Evolutionary conservation across 2,888 invertebrate species (phyloP).

Genomic region (Hipparchia semele): DNA sequence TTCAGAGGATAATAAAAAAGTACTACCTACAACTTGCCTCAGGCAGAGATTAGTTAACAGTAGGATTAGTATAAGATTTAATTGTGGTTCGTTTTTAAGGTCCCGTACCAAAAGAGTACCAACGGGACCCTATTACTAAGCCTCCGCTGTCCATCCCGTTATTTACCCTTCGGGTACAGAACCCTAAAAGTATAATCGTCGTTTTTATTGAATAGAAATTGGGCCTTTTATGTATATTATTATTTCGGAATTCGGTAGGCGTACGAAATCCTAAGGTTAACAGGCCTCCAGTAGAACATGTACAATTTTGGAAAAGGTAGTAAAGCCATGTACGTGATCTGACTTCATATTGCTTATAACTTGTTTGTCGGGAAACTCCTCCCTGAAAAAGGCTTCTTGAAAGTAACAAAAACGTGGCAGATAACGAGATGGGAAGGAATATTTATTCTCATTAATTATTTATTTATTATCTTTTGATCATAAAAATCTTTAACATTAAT

Average conservation of each 20-base stretch:
- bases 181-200: neutral
- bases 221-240: neutral
- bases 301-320: conserved; percentile 16
- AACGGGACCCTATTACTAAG: no score
- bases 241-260: conserved; percentile 2
- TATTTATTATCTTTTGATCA: no score
- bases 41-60: no score
- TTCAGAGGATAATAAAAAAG: neutral
- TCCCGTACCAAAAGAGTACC: no score
- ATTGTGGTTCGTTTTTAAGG: no score
- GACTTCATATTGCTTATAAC: neutral
- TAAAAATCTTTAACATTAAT: no score
- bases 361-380: conserved; percentile 6
- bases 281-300: neutral
- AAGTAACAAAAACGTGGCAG: no score
- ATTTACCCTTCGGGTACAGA: neutral
- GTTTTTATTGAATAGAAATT: conserved; percentile 1
- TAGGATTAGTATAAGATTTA: no score
- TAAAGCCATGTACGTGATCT: conserved; percentile 13
- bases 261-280: conserved; percentile 1
- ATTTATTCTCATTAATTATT: no score
- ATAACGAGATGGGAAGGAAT: no score
- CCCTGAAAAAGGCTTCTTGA: neutral
- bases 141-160: no score
- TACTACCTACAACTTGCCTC: no score